Base-by-base conservation (phyloP, 1,140 invertebrate genomes). In the Procambarus virginalis region DNA sequence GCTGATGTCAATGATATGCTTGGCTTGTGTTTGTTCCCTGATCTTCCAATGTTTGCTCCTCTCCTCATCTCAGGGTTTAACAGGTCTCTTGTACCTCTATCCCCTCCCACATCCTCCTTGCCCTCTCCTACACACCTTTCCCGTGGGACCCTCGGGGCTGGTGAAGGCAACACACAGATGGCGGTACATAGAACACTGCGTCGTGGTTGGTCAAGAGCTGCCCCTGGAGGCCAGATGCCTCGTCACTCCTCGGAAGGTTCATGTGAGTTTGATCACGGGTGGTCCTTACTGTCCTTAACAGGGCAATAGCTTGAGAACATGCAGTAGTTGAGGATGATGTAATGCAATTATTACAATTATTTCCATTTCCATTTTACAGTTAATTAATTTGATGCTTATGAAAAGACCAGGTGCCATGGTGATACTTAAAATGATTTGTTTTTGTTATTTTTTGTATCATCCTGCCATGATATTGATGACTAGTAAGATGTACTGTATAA, bases 141-240 rank as follows among this genome's bases (percentile, higher is more conserved):
- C 70, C n/a, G 17, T 60, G 60, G 48, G 45, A 45, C 68, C 83
- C 17, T 48, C 3, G 70, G 46, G 70, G 14, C 49, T 34, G 64
- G n/a, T 17, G 83, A 84, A 48, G 83, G 70, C 68, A 20, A 70
- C 2, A 84, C 64, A 64, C 58, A 70, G 68, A 84, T 84, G 83
- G 83, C 83, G 48, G 83, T 84, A 48, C 64, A 76, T 60, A 70
- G 51, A 48, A 70, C 48, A 48, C 51, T 84, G 70, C 83, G 70
- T 12, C 83, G 83, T 3, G 22, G 70, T 20, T 73, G 68, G 83
- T 51, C 81, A 5, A 70, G 81, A 60, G 45, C 14, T 34, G 51
- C 46, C 12, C 17, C n/a, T 55, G 83, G 83, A 22, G 83, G 46
- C 83, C 78, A 58, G 49, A 80, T 22, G 49, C 78, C 78, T 58